phyloP scores from a whole-genome alignment of 2,113 vertebrate genomes.

The Antigone vipio region DNA sequence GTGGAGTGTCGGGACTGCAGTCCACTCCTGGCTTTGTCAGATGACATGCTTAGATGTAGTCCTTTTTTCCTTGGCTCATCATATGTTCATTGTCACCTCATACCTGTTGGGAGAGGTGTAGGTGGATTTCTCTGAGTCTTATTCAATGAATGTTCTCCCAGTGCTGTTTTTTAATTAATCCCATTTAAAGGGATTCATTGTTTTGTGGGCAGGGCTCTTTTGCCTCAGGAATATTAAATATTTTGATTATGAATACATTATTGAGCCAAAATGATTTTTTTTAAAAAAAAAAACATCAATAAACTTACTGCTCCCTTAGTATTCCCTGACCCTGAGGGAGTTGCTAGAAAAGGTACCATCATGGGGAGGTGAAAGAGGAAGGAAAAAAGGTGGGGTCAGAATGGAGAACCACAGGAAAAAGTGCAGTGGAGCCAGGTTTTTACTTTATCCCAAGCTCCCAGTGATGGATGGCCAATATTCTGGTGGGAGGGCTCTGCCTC shows the following conservation, averaged over 20 bases:
- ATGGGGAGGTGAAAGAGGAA: not conserved
- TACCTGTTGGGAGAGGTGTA: conserved; percentile 17
- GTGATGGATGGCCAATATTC: not conserved
- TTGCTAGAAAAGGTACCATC: not conserved
- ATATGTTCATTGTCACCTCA: not conserved
- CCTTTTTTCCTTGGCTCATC: not conserved
- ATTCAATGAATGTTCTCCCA: not conserved
- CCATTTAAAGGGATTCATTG: conserved; percentile 8
- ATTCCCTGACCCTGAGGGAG: not conserved
- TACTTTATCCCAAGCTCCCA: not conserved
- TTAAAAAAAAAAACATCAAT: not conserved
- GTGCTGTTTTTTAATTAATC: conserved; percentile 5
- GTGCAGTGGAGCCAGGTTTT: not conserved
- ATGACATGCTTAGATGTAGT: not conserved
- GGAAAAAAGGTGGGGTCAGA: not conserved
- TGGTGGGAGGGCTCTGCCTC: not conserved
- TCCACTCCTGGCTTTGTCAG: not conserved
- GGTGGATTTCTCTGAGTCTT: not conserved
- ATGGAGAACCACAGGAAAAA: not conserved
- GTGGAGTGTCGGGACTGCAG: not conserved
- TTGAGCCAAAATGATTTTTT: not conserved
- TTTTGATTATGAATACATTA: conserved; percentile 2
- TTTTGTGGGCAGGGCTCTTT: conserved; percentile 5
- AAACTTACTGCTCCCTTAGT: not conserved
- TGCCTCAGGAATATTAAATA: conserved; percentile 21